These are phyloP conservation scores for Caenorhabditis brenneri DNA, from an alignment of 1,140 invertebrate genomes.

Conservation along the genomic window DNA sequence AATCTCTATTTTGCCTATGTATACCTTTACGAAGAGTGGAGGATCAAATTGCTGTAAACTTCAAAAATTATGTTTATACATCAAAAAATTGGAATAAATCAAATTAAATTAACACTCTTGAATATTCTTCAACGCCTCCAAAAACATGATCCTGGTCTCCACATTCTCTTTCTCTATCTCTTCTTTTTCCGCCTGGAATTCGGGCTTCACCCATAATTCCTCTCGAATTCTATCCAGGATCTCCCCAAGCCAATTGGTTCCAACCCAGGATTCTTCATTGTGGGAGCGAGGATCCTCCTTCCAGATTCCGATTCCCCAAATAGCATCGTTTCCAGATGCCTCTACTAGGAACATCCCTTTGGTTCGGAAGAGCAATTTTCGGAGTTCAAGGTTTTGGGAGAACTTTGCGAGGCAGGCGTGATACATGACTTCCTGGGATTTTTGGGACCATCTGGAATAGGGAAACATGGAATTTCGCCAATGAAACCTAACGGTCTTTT, in stretches of 20 bases:
- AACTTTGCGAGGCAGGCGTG: neutral
- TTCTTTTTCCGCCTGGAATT: neutral
- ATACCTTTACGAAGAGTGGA: too few species aligned
- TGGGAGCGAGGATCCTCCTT: neutral
- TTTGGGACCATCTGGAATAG: neutral
- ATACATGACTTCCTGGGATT: constrained; percentile 13
- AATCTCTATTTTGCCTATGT: too few species aligned
- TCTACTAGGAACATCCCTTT: neutral
- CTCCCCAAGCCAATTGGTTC: neutral
- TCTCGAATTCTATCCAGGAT: neutral
- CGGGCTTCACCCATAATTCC: neutral
- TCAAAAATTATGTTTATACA: too few species aligned
- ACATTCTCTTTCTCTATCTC: neutral
- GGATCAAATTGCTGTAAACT: too few species aligned
- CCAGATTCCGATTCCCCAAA: constrained; percentile 35
- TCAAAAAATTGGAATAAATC: too few species aligned
- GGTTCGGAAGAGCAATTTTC: neutral
- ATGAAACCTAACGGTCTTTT: too few species aligned
- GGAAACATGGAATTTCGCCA: neutral
- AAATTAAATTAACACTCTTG: neutral
- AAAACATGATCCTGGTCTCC: neutral
- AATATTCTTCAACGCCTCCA: neutral
- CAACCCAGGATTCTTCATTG: neutral
- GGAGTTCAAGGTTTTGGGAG: neutral
- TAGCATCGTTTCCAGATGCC: constrained; percentile 25